A percentile compares a stretch with the other conserved stretches of the same genome.
Conservation (phyloP, 2,888 invertebrate genomes). For the Lamellibrachia columna region DNA sequence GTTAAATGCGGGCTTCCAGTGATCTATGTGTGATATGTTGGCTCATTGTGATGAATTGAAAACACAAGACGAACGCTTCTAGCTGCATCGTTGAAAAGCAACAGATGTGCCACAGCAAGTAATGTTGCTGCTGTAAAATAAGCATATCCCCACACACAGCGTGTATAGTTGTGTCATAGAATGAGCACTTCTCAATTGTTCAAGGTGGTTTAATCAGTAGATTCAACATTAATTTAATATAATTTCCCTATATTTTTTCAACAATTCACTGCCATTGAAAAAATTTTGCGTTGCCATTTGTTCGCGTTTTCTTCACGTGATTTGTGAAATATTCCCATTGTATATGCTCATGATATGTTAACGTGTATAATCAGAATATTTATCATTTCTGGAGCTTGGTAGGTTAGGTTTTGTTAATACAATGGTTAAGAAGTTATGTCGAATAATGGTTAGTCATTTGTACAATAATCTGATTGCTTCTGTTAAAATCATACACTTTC, state of each 20-base stretch:
- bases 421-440: no score
- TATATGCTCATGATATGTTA: background rate
- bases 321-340: background rate
- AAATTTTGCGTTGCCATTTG: background rate
- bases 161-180: background rate
- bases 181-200: background rate
- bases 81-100: background rate
- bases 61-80: background rate
- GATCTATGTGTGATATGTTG: background rate
- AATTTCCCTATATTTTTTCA: background rate
- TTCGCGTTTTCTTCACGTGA: background rate
- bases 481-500: background rate
- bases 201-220: background rate
- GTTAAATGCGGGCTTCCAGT: background rate
- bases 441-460: background rate
- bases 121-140: background rate
- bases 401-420: background rate
- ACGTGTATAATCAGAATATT: background rate
- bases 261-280: background rate
- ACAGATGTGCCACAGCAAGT: background rate
- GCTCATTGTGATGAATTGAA: background rate
- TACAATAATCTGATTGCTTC: background rate
- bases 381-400: background rate
- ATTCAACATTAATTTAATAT: background rate
- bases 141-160: background rate